phyloP scores from a whole-genome alignment of 1,140 invertebrate species.

The Archivesica marissinica region DNA sequence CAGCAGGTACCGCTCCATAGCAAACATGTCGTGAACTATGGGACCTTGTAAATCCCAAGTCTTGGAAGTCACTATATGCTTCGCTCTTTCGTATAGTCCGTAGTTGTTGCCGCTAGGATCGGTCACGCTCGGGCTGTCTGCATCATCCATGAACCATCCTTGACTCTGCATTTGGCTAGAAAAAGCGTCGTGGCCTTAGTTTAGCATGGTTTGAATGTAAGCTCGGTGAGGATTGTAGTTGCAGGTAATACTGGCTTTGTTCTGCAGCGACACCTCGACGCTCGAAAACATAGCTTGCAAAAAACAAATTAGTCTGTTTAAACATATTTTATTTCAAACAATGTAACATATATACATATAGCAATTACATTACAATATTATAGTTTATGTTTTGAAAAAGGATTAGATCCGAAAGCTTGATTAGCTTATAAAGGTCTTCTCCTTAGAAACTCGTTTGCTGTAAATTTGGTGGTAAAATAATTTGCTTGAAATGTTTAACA shows the following conservation, averaged over 20 bases:
- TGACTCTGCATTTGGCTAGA: conserved; percentile 28
- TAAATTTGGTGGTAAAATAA: too few relatives aligned
- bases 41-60: conserved; percentile 49
- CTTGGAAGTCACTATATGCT: conserved; percentile 21
- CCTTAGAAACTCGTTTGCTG: too few relatives aligned
- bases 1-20: conserved; percentile 45
- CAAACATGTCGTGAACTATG: conserved; percentile 53
- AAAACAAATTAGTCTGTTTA: too few relatives aligned
- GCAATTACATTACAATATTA: too few relatives aligned
- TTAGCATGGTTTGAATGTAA: conserved; percentile 45
- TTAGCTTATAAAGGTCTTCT: too few relatives aligned
- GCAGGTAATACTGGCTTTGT: conserved; percentile 35
- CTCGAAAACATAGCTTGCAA: conserved; percentile 57
- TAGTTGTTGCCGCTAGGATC: conserved; percentile 21
- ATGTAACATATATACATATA: too few relatives aligned
- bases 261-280: conserved; percentile 46
- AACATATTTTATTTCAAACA: too few relatives aligned
- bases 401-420: too few relatives aligned
- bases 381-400: too few relatives aligned
- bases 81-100: not conserved
- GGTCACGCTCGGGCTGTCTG: not conserved
- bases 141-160: conserved; percentile 44
- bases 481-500: too few relatives aligned
- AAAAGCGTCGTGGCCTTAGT: conserved; percentile 50
- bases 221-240: conserved; percentile 57